Base-by-base conservation (phyloP, 1,140 invertebrate species). In the Steinernema feltiae region DNA sequence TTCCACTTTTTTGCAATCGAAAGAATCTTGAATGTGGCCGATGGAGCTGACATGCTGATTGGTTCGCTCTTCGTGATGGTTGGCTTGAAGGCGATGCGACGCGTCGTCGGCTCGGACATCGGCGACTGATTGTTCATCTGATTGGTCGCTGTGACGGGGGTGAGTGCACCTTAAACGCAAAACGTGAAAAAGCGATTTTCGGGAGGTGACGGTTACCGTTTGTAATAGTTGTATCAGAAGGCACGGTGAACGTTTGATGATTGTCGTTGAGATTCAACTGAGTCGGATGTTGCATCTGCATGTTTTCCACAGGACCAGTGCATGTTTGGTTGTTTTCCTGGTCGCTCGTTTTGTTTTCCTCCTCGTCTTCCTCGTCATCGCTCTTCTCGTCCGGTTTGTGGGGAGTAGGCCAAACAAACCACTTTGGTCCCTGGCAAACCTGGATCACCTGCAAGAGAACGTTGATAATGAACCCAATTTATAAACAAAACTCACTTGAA, bases 1-100 rank as follows among this genome's bases (percentile, higher is more conserved):
- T 77, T 73, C 76, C 76, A 77, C 21, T 77, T 77, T 41, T 77
- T 77, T 7, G 72, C 72, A 41, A 77, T 77, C 2, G 76, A 77
- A 32, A 77, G 72, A 70, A 77, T 77, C 53, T 77, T 77, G 76
- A 77, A 77, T 32, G 72, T 74, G 24, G 35, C 69, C 30, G 53
- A 70, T 12, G 48, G 35, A 30, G 53, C 53, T 3, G 53, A 63
- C 12, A 35, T 35, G 31, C 53, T 74, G 30, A 77, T 35, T 29
- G 76, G 76, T 32, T 77, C 76, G n/a, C 72, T 77, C 17, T 70
- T 69, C 2, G 72, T 69, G 30, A 71, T 70, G 35, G 70, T 73
- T 29, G 73, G 73, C 72, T 77, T 77, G 15, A 72, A 29, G 12
- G 76, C 73, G 17, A 77, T 41, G 70, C 76, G 76, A 24, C 76